Evolutionary conservation across 2,797 vertebrate genomes (phyloP).

Genomic region (Tokudaia tokunoshimensis): DNA sequence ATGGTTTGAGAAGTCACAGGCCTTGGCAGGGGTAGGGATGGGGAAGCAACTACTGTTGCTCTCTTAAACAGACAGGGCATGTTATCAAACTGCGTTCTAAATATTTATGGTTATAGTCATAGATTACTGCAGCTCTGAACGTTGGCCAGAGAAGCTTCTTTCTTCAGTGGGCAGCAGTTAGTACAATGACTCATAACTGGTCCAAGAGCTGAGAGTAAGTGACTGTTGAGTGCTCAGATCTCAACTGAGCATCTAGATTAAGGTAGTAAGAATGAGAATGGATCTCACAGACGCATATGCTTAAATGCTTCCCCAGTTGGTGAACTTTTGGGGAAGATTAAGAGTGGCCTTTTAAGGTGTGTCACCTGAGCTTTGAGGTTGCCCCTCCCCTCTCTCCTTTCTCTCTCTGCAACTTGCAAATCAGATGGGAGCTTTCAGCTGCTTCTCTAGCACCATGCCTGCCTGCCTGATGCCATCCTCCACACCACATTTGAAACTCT

Average conservation of each 20-base stretch:
- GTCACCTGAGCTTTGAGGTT: neutral
- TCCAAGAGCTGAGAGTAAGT: neutral
- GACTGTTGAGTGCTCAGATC: neutral
- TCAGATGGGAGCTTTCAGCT: neutral
- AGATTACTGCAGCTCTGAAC: neutral
- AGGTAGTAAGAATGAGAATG: neutral
- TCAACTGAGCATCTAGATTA: neutral
- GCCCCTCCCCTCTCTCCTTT: fast-evolving
- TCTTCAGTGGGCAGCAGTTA: neutral
- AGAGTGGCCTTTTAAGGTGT: neutral
- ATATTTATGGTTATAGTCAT: neutral
- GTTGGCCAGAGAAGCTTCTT: neutral
- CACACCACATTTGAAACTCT: neutral
- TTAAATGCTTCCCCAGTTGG: neutral
- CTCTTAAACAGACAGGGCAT: neutral
- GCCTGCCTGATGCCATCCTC: neutral
- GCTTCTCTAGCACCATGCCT: neutral
- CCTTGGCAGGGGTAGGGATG: neutral
- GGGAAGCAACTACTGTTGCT: neutral
- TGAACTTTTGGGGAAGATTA: neutral
- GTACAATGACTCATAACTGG: neutral
- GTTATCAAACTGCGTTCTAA: neutral
- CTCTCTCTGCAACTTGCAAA: neutral
- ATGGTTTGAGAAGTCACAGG: neutral
- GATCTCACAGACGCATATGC: neutral